A percentile compares a stretch with the other conserved stretches of the same genome.
Evolutionary conservation across 2,797 vertebrate species (phyloP).

Genomic region (Spondyliosoma cantharus): DNA sequence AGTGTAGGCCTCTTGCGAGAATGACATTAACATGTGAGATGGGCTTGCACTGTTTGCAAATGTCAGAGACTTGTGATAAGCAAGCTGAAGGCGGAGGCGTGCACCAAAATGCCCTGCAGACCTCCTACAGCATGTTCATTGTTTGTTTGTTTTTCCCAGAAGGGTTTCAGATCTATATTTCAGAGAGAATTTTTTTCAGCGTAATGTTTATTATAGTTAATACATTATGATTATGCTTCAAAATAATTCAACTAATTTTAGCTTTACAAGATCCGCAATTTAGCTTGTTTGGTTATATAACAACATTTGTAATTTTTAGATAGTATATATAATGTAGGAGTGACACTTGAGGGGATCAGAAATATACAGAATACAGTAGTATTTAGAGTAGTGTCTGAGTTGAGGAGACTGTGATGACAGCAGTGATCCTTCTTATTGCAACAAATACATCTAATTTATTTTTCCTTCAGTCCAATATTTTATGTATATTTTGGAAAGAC

Average conservation of each 20-base stretch:
- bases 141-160: not conserved
- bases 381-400: too few species aligned
- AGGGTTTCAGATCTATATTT: not conserved
- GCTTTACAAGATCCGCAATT: not conserved
- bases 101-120: constrained; percentile 5
- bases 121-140: not conserved
- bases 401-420: too few species aligned
- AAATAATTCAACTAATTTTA: not conserved
- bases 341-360: too few species aligned
- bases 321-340: not conserved
- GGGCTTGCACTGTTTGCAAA: constrained; percentile 59
- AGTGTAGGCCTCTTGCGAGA: constrained; percentile 30
- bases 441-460: too few species aligned
- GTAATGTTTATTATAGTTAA: not conserved
- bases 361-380: not conserved
- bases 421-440: too few species aligned
- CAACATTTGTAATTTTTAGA: not conserved
- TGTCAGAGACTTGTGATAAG: constrained; percentile 65
- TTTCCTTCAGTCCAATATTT: too few species aligned
- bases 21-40: constrained; percentile 61
- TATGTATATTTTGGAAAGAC: too few species aligned
- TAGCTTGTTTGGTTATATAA: not conserved
- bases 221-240: not conserved
- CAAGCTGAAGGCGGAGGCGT: constrained; percentile 45
- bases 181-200: not conserved